phyloP scores from a whole-genome alignment of 2,888 invertebrate genomes.

The Hipparchia semele region DNA sequence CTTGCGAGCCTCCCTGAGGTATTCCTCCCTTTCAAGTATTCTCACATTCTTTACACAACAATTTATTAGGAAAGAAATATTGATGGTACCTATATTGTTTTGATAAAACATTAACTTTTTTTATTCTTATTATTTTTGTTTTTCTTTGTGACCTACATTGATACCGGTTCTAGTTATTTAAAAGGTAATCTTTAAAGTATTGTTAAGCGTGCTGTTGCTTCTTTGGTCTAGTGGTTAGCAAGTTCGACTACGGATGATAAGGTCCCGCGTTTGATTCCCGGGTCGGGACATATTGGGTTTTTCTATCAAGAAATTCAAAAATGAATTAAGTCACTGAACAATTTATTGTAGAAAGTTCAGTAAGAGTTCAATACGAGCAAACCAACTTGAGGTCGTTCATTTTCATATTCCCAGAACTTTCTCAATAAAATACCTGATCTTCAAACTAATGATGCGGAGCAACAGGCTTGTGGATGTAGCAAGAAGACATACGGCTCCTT shows the following conservation, averaged over 20 bases:
- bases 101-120: not conserved
- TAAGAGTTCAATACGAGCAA: not conserved
- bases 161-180: not conserved
- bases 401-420: not conserved
- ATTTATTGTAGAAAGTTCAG: too few relatives aligned
- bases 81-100: not conserved
- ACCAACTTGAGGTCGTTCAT: not conserved
- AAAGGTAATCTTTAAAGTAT: too few relatives aligned
- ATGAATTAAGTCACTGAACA: too few relatives aligned
- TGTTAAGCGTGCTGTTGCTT: too few relatives aligned
- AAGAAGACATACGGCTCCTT: slow-evolving; percentile 71
- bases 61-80: not conserved
- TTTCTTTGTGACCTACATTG: too few relatives aligned
- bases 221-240: too few relatives aligned
- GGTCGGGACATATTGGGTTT: too few relatives aligned
- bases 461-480: slow-evolving; percentile 65
- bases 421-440: not conserved
- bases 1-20: slow-evolving; percentile 19
- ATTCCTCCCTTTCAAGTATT: slow-evolving; percentile 16
- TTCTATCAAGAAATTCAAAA: too few relatives aligned
- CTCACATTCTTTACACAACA: slow-evolving; percentile 30
- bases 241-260: too few relatives aligned
- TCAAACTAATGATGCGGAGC: slow-evolving; percentile 45
- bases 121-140: not conserved
- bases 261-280: too few relatives aligned